Evolutionary conservation across 2,113 vertebrate genomes (phyloP), one percentile per base, ranked within the genome.

Genomic region (Chelonoidis abingdonii): DNA sequence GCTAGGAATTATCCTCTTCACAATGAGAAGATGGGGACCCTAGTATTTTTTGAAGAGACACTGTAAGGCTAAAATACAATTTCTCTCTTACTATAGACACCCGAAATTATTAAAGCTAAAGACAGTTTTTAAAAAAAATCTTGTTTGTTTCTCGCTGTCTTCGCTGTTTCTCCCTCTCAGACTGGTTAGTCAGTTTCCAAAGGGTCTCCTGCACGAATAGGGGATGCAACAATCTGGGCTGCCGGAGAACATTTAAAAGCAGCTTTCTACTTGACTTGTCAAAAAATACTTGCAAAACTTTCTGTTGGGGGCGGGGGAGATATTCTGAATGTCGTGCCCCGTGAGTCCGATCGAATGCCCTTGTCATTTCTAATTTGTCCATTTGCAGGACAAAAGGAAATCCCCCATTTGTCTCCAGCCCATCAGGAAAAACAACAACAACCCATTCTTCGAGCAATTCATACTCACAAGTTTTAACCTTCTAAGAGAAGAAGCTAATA

Each of bases 301-400:
- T n/a, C 35, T 8, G 14, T 12, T 7, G 62, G 7, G 3, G 13
- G 29, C 2, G 3, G 13, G 29, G 6, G 5, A 2, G 19, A n/a
- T n/a, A n/a, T 16, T 35, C 35, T n/a, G 2, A 8, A 19, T 8
- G 31, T 35, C 19, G 62, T n/a, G 31, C 7, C 35, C 31, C 7
- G 12, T 69, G 35, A n/a, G n/a, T n/a, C 62, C 31, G 62, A 3
- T 17, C 16, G 16, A 17, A n/a, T 69, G 16, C 62, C 62, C 29
- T n/a, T 31, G 6, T 16, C 2, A 35, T 62, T 14, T 62, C 59
- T 31, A 7, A 62, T 62, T 16, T 31, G 5, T 13, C 59, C 59
- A 13, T 62, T 31, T 62, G 59, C 27, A 29, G 12, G 56, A 57
- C 56, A 25, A 31, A 62, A 62, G 57, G 13, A 14, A 31, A 31